Evolutionary conservation across 2,113 vertebrate genomes (phyloP), one percentile per base, ranked within the genome.

Genomic region (Cettia cetti): DNA sequence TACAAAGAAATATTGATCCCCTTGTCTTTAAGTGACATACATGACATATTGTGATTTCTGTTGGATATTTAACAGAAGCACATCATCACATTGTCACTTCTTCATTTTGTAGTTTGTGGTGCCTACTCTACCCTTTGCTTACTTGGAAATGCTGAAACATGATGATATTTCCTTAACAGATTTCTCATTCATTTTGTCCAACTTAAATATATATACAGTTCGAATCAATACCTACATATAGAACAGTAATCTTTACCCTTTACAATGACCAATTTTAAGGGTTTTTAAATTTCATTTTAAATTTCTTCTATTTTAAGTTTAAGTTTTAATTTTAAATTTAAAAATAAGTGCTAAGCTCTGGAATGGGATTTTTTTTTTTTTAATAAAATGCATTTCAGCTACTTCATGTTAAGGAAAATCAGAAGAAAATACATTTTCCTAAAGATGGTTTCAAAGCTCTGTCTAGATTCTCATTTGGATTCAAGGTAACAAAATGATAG

Each of bases 1-100:
- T 90, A 77, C 45, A 49, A 49, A 70, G 63, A 70, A 88, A 93
- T 95, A 92, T 66, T 93, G 84, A 90, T 94, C 18, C 23, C 7
- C 50, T 79, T 93, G 33, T 78, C 47, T 95, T 57, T 87, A 86
- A 86, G 60, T 71, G 69, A 89, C 49, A 64, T 57, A 77, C 37
- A 61, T 69, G 65, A 44, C 70, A 64, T 71, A 79, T 11, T 76
- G 33, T 56, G 27, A 90, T 90, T 94, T 94, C 57, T 95, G 23
- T 10, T 93, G 59, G 78, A 52, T 90, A 72, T 69, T 95, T 86
- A 93, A 63, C 68, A 72, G 65, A 95, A 92, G 22, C 54, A 83
- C 28, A 63, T 70, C 52, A 89, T 50, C 47, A 85, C 16, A 44
- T 42, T 93, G 71, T 69, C 79, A 83, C 2, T 52, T 52, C 28